phyloP scores from a whole-genome alignment of 2,797 vertebrate species.

The Anguilla pacifica region DNA sequence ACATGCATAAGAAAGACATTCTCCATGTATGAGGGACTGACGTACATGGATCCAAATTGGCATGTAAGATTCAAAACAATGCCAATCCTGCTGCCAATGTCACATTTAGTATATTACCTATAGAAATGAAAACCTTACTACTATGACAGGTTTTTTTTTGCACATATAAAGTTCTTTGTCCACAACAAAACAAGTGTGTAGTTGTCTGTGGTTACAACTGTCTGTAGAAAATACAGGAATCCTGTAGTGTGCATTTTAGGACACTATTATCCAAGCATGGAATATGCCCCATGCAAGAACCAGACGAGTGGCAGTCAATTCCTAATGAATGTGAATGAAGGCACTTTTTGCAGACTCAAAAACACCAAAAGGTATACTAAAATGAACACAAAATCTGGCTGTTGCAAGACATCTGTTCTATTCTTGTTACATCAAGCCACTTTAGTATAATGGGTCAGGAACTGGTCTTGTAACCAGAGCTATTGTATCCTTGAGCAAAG shows the following conservation, averaged over 20 bases:
- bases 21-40: not conserved
- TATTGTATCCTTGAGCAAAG: no score
- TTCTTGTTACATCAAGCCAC: not conserved
- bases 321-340: not conserved
- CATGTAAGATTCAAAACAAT: not conserved
- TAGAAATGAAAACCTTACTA: no score
- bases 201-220: not conserved
- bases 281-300: not conserved
- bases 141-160: no score
- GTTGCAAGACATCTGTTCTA: not conserved
- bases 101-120: not conserved
- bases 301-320: not conserved
- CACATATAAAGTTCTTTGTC: no score
- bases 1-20: conserved; percentile 21
- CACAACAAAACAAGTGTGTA: no score
- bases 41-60: not conserved
- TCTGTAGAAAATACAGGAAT: not conserved
- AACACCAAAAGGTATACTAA: not conserved
- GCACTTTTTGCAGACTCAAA: not conserved
- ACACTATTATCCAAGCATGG: not conserved
- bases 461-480: no score
- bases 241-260: not conserved
- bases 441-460: no score
- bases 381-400: not conserved
- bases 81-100: not conserved